These are phyloP conservation scores for Trachemys scripta DNA, from an alignment of 2,113 vertebrate species.

Conservation along the genomic window DNA sequence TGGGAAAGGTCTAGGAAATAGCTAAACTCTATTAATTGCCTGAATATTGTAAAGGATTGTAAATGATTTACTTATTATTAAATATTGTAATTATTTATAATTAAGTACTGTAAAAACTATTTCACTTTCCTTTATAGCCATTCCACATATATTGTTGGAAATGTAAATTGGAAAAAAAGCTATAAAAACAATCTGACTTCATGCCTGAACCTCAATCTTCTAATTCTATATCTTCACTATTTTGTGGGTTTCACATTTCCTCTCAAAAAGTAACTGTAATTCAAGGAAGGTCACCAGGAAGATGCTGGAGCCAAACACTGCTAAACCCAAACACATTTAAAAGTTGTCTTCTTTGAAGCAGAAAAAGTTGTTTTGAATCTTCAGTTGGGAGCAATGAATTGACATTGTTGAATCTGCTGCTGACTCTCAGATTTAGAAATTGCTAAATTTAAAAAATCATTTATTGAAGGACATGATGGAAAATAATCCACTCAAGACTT, in stretches of 20 bases:
- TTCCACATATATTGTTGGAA: background rate
- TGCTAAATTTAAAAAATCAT: conserved; percentile 22
- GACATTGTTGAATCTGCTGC: conserved; percentile 24
- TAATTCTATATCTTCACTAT: background rate
- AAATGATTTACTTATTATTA: background rate
- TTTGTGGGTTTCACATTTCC: background rate
- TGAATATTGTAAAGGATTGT: background rate
- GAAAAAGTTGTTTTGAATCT: background rate
- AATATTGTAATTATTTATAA: background rate
- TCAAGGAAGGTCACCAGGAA: background rate
- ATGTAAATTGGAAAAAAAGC: background rate
- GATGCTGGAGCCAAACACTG: background rate
- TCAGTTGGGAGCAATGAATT: background rate
- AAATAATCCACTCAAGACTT: conserved; percentile 57
- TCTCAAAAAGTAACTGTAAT: background rate
- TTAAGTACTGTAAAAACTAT: background rate
- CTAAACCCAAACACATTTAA: background rate
- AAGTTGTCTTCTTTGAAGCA: conserved; percentile 39
- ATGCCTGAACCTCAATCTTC: background rate
- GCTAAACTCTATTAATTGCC: background rate
- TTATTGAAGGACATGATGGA: conserved; percentile 51
- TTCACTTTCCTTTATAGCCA: background rate
- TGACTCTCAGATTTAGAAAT: conserved; percentile 42
- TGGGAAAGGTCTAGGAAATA: background rate
- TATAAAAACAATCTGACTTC: background rate